Evolutionary conservation across 2,888 invertebrate genomes (phyloP), one percentile per base, ranked within the genome.

Genomic region (Lypha dubia): DNA sequence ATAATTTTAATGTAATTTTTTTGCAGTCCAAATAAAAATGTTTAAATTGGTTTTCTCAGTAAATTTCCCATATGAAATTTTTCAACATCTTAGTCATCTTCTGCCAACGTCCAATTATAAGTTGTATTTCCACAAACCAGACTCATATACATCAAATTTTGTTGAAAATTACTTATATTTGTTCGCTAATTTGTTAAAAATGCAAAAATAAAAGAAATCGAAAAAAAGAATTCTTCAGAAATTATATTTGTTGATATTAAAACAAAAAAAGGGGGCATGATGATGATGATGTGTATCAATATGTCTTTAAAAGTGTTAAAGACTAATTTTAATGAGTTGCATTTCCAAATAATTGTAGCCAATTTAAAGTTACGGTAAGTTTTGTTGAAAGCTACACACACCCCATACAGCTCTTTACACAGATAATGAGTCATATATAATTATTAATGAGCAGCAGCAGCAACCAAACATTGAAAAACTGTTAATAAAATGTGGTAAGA

Each of bases 181-280:
- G 17, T 41, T 24, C 51, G 75, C 32, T 65, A 75, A 75, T 51
- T 75, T 75, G 65, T 75, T 44, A 53, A 51, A 17, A n/a, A 32
- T 24, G 20, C 20, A 11, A 11, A 44, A 15, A 62, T 20, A 32
- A 58, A 56, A n/a, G n/a, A n/a, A n/a, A n/a, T n/a, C n/a, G n/a
- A n/a, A n/a, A n/a, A n/a, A n/a, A n/a, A n/a, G n/a, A 35, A 11
- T 62, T 58, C 20, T 53, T 3, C 9, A 13, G 17, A 68, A 58
- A 58, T 38, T 53, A n/a, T 15, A 11, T n/a, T 51, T 53, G 9
- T 11, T 44, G 44, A n/a, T n/a, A n/a, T n/a, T n/a, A n/a, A n/a
- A n/a, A n/a, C n/a, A n/a, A n/a, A n/a, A n/a, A n/a, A n/a, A n/a
- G 35, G 58, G 63, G 7, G 15, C n/a, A 9, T 32, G 20, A 51